phyloP scores from a whole-genome alignment of 2,113 vertebrate genomes.

The Lonchura striata region DNA sequence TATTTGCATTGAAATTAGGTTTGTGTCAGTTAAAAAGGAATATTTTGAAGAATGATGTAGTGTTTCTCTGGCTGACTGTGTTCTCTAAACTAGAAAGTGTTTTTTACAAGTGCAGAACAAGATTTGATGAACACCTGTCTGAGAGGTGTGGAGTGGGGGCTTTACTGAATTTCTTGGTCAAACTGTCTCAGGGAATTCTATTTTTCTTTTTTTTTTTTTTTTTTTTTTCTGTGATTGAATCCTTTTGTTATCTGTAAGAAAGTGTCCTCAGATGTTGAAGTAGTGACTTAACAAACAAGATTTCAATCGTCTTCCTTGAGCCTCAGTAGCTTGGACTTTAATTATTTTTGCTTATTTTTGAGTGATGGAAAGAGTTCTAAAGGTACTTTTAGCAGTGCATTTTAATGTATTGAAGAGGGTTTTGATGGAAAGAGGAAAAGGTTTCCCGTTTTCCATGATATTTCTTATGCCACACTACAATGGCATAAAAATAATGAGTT shows the following conservation, averaged over 20 bases:
- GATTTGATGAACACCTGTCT: neutral
- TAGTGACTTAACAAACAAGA: neutral
- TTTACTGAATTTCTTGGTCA: neutral
- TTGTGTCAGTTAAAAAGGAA: neutral
- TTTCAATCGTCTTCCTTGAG: neutral
- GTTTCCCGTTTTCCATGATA: neutral
- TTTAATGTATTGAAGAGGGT: neutral
- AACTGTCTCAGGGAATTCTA: neutral
- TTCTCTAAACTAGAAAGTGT: neutral
- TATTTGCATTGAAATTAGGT: neutral
- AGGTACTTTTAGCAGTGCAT: neutral
- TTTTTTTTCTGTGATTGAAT: neutral
- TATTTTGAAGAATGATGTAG: neutral
- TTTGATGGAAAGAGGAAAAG: neutral
- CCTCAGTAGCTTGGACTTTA: neutral
- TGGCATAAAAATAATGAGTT: constrained; percentile 39
- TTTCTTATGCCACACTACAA: neutral
- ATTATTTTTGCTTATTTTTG: neutral
- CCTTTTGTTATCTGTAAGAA: neutral
- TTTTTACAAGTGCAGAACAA: neutral
- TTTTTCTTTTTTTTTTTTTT: neutral
- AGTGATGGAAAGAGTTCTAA: neutral
- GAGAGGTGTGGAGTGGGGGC: rapidly evolving
- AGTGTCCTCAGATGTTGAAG: neutral
- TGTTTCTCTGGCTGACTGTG: neutral